Base-by-base conservation (phyloP, 2,797 vertebrate genomes). In the Gallinago stenura region DNA sequence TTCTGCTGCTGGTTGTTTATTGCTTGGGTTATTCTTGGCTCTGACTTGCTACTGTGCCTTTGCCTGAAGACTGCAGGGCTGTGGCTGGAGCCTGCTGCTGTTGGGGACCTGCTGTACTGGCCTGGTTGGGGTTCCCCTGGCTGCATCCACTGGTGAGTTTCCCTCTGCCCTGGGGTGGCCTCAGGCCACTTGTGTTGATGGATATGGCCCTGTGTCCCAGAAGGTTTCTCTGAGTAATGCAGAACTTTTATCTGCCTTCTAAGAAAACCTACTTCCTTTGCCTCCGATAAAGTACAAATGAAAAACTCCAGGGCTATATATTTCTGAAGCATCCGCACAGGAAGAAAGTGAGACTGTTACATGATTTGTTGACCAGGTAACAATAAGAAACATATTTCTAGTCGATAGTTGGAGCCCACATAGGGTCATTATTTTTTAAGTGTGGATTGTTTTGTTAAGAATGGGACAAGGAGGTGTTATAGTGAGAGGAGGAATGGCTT, bases 61-160 rank as follows among this genome's bases (percentile, higher is more conserved):
- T 68, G 25, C 6, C 20, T 18, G n/a, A 1, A 31, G 56, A 4
- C 3, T 15, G 18, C 1, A 3, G 41, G n/a, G 5, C 7, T 0
- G 2, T 1, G 5, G 10, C 10, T 1, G 0, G 10, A 48, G 6
- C 2, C 2, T 33, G 35, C 35, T 66, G 60, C 31, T 46, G 12
- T 5, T 12, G 50, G 20, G 7, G 22, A 7, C 12, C 17, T 19
- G 21, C 41, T 41, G 39, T 3, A 6, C 20, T 13, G 50, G 6
- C 28, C 12, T 1, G 7, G 7, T 19, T 0, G 4, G 18, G 7
- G 10, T 6, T 26, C 5, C 2, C 2, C 0, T 3, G 13, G 25
- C 35, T 71, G 56, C 6, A 14, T 20, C 12, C 16, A 4, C 4
- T 0, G 2, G 57, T 16, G 71, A 85, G 46, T 2, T 24, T 6